Evolutionary conservation across 2,888 invertebrate genomes (phyloP), one percentile per base, ranked within the genome.

Genomic region (Onchidella celtica): DNA sequence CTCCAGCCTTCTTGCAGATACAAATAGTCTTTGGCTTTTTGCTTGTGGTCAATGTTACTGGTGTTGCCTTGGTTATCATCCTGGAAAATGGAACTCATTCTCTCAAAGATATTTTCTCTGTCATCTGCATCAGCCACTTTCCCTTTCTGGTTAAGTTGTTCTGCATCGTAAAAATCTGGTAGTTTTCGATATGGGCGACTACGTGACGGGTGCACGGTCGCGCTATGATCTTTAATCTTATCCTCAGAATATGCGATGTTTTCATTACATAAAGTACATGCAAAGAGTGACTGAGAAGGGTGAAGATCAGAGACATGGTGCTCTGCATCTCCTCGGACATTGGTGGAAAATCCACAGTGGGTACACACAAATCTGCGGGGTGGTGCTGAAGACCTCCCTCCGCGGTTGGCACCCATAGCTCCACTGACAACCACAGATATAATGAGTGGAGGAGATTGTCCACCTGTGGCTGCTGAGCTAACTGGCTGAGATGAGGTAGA

Each of bases 191-290:
- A 90, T 63, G 86, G 86, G 9, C 87, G 84, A n/a, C 83, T 83
- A 29, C 86, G 82, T 47, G 87, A 85, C 3, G 88, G 88, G 77
- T 89, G 90, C 34, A 86, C 85, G 14, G 84, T 77, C 27, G 85
- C 82, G 79, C 87, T 86, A 72, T 89, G 90, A 14, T 84, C 78
- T 11, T 84, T 75, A 38, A 89, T 88, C 14, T 86, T 84, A 55
- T 86, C 85, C 38, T 87, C 86, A 29, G 85, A 83, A 57, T 40
- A 79, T 57, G 69, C 81, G n/a, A 85, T 78, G 32, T 76, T 84
- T 34, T 86, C 83, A 29, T 88, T 86, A 83, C 90, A 90, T 24
- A 88, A 73, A 17, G 86, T 86, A 81, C 90, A 90, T 57, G 87
- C 84, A 78, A 86, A 90, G 47, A 89, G 82, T 21, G 87, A 82